These are phyloP conservation scores for Liolophura sinensis DNA, from an alignment of 1,140 invertebrate genomes.

Conservation along the genomic window DNA sequence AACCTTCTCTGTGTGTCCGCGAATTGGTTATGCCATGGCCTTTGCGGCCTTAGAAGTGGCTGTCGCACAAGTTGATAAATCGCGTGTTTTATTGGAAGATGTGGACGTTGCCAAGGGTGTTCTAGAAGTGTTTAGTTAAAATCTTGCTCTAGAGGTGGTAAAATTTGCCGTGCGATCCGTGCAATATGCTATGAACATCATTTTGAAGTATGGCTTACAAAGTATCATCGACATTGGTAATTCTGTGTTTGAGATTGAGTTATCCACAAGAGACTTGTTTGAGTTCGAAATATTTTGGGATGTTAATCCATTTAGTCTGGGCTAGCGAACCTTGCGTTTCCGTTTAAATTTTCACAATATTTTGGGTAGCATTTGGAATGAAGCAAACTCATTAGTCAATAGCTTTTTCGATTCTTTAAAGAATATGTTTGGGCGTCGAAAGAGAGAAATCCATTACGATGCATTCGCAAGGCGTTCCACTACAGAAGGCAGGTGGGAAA, in stretches of 20 bases:
- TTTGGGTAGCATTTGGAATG: slow-evolving; percentile 16
- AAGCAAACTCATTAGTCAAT: slow-evolving; percentile 11
- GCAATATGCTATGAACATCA: slow-evolving; percentile 6
- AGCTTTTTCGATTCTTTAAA: no score
- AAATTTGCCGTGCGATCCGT: slow-evolving; percentile 10
- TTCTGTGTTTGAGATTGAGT: slow-evolving; percentile 16
- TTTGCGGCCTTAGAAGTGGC: slow-evolving; percentile 11
- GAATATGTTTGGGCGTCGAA: no score
- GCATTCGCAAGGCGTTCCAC: no score
- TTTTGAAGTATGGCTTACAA: slow-evolving; percentile 9
- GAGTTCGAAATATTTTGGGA: slow-evolving; percentile 20
- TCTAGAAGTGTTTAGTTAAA: slow-evolving; percentile 9
- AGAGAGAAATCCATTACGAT: no score
- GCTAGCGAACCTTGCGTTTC: slow-evolving; percentile 9
- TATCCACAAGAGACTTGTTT: slow-evolving; percentile 12
- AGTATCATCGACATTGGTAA: slow-evolving; percentile 16
- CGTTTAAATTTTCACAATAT: slow-evolving; percentile 17
- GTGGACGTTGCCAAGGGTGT: slow-evolving; percentile 7
- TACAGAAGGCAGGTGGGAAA: no score
- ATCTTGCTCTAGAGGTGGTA: slow-evolving; percentile 13
- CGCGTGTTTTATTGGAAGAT: slow-evolving; percentile 4
- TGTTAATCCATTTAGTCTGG: slow-evolving; percentile 15
- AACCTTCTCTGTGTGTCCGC: slow-evolving; percentile 10
- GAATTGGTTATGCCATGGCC: slow-evolving; percentile 12
- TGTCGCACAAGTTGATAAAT: slow-evolving; percentile 20